Evolutionary conservation across 1,140 invertebrate genomes (phyloP), one percentile per base, ranked within the genome.

Genomic region (Chironomus tepperi): DNA sequence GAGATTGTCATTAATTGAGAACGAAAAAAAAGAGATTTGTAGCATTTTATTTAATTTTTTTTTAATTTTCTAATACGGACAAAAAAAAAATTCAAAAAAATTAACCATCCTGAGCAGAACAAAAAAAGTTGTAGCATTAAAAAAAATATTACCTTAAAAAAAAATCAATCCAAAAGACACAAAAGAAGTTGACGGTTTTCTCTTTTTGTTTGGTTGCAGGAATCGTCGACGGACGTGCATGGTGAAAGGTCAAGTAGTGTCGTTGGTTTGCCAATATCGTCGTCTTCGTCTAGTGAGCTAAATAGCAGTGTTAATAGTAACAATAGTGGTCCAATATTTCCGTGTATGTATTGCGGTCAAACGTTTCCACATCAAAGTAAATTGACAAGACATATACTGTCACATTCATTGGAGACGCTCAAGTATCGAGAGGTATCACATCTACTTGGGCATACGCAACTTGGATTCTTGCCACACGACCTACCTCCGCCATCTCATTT

Each of bases 161-260:
- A 76, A 72, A 72, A 79, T 77, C 75, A 74, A 42, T 73, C 75
- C 76, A 77, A 79, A 76, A 76, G 81, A 83, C 82, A 83, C 81
- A 82, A 86, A 92, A 93, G 92, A 93, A 93, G 92, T 93, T 93
- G 91, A 93, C 93, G 90, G 90, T 89, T 88, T 89, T 70, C 24
- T 87, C 86, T 84, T 83, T 91, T 90, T 92, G 91, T 91, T 91
- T 91, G 89, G 90, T 93, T 93, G 89, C 91, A 93, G 92, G 91
- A 92, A 87, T 86, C 88, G 43, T 47, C 47, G 84, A 90, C 90
- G 86, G 88, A 89, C 86, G 88, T 89, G 83, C 86, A 86, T 79
- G 76, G 75, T 67, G 76, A 77, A 77, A 76, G 78, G 75, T 76
- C 78, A 73, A 78, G 24, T 76, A 79, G 75, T 77, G 77, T 70